Evolutionary conservation across 2,888 invertebrate species (phyloP).

Genomic region (Perdita meconis): DNA sequence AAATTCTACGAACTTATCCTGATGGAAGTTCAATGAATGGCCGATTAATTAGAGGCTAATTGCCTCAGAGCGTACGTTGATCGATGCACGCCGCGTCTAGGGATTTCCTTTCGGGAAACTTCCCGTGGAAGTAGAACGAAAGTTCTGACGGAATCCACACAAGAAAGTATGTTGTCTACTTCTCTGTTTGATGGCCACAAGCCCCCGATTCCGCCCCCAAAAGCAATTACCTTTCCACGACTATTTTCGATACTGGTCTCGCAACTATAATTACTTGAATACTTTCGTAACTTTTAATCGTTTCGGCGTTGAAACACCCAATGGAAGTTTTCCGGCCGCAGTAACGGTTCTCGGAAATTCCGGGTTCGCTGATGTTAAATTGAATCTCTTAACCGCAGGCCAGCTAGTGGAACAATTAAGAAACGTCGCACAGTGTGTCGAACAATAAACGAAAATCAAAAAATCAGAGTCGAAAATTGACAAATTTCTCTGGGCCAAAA

Average conservation of each 20-base stretch:
- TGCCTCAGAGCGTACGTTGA: constrained; percentile 30
- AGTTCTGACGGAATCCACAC: constrained; percentile 34
- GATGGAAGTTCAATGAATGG: constrained; percentile 25
- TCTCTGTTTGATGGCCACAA: constrained; percentile 4
- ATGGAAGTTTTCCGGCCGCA: not conserved
- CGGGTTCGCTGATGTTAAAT: not conserved
- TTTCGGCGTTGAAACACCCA: not conserved
- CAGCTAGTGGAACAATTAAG: not conserved
- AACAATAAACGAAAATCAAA: too few relatives aligned
- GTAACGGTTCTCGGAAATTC: constrained; percentile 1
- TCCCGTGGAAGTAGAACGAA: constrained; percentile 12
- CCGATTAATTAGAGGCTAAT: constrained; percentile 44
- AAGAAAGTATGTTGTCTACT: constrained; percentile 30
- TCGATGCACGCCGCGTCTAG: constrained; percentile 12
- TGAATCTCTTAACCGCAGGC: not conserved
- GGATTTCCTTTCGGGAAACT: constrained; percentile 33
- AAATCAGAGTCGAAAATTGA: too few relatives aligned
- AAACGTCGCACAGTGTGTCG: too few relatives aligned
- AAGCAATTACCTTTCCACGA: constrained; percentile 41
- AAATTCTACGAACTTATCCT: constrained; percentile 1
- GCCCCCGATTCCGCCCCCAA: too few relatives aligned
- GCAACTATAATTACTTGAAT: constrained; percentile 42
- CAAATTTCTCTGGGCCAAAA: too few relatives aligned
- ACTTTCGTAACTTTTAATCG: constrained; percentile 47
- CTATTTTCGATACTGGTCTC: constrained; percentile 25